Base-by-base conservation (phyloP, 1,140 invertebrate genomes). In the Brachionus angularis region DNA sequence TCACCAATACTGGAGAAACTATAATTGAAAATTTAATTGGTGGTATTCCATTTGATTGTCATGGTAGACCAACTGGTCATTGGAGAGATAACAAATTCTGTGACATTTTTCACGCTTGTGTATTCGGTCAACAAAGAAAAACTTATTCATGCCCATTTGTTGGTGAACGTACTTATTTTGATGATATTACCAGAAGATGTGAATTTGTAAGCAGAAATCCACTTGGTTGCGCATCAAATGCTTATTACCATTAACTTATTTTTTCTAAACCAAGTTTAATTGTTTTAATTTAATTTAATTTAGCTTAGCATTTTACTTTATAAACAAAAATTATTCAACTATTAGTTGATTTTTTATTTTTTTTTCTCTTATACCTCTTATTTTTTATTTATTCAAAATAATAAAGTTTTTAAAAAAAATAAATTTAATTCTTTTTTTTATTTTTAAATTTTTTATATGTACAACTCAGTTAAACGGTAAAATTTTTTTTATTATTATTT, bases 81-180 rank as follows among this genome's bases (percentile, higher is more conserved):
- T 53, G 49, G 47, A 52, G 49, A 53, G 49, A 71, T 55, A 21
- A 18, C 5, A 42, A 50, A 8, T 71, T 47, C 29, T 71, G 67
- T 44, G 67, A 71, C 34, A 25, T 71, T 3, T 70, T 70, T 36
- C 64, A 70, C 39, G 64, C 64, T 18, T 70, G 64, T 70, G 25
- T 70, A 10, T 36, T 16, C 16, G 67, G 67, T 46, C 29, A 42
- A 27, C 47, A 71, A 44, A 52, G 42, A 53, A 50, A 50, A n/a
- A 52, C 33, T 2, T 71, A 52, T 42, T 47, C 23, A 23, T 71
- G 67, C 21, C 29, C 39, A 1, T 23, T 47, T 31, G 29, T 71
- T 46, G 69, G 69, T 18, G 69, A 71, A 58, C 25, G 69, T 29
- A 52, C 42, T 46, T 71, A 71, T 29, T 71, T 71, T 53, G 67